Percentiles rank a stretch among this genome's conserved stretches.
These are phyloP conservation scores for Acholoe squamosa DNA, from an alignment of 2,888 invertebrate species.

Conservation along the genomic window DNA sequence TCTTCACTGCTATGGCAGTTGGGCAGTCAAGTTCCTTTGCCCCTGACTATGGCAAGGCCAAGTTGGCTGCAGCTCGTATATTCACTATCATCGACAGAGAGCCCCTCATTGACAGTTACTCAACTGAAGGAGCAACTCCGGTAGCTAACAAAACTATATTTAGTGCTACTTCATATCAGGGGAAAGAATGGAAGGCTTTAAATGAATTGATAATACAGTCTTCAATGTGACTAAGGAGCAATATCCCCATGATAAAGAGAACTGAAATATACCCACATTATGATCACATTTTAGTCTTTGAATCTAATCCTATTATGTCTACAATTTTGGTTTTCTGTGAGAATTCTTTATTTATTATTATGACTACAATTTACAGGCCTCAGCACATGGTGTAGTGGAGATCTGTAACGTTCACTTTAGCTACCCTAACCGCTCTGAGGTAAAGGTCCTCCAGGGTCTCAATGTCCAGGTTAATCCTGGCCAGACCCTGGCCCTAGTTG, in stretches of 20 bases:
- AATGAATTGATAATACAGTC: background rate
- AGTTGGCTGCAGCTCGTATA: constrained; percentile 74
- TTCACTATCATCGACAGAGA: constrained; percentile 75
- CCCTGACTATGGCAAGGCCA: constrained; percentile 79
- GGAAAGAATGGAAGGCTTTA: too few species aligned
- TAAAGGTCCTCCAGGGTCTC: constrained; percentile 78
- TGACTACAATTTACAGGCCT: constrained; percentile 59
- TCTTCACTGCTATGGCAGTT: constrained; percentile 79
- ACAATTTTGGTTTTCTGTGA: background rate
- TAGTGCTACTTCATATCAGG: too few species aligned
- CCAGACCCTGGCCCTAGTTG: constrained; percentile 71
- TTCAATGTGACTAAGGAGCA: background rate
- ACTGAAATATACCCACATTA: background rate
- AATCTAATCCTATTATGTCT: background rate
- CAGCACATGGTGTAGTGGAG: constrained; percentile 66
- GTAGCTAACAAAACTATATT: constrained; percentile 56
- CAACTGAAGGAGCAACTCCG: constrained; percentile 70
- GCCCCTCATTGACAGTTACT: constrained; percentile 74
- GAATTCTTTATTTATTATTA: too few species aligned
- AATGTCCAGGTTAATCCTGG: constrained; percentile 63
- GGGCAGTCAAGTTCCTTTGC: constrained; percentile 75
- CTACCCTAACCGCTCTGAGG: constrained; percentile 80
- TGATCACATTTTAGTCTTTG: background rate
- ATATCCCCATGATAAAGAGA: background rate
- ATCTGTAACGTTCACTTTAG: constrained; percentile 74